Percentiles rank a stretch among this genome's conserved stretches.
Evolutionary conservation across 2,888 invertebrate genomes (phyloP).

Genomic region (Monopis laevigella): DNA sequence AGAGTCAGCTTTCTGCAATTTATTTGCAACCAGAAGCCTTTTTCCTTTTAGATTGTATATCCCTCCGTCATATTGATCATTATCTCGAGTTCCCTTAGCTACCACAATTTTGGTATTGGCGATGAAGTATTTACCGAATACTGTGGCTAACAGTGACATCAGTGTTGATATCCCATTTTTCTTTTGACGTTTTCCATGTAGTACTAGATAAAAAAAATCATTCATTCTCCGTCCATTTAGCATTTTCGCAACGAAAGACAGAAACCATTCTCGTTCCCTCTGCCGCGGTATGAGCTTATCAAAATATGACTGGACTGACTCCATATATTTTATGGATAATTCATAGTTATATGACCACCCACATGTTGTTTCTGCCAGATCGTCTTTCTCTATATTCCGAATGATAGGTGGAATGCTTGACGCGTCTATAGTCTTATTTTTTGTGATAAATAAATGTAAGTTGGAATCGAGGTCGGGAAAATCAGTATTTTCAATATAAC

Average conservation of each 20-base stretch:
- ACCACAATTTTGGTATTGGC: conserved; percentile 9
- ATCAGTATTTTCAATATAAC: conserved; percentile 3
- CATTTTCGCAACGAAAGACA: conserved; percentile 13
- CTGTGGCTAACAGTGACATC: conserved; percentile 9
- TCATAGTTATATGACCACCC: conserved; percentile 13
- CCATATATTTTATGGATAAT: conserved; percentile 11
- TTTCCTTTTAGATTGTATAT: not conserved
- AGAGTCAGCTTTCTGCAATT: conserved; percentile 12
- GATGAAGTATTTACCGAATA: conserved; percentile 13
- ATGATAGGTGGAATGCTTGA: conserved; percentile 15
- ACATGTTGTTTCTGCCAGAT: conserved; percentile 14
- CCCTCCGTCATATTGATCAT: not conserved
- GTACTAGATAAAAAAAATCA: not conserved
- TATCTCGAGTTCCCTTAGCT: not conserved
- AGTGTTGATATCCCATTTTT: conserved; percentile 12
- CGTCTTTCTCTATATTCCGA: conserved; percentile 12
- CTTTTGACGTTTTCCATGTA: conserved; percentile 8
- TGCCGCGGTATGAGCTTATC: conserved; percentile 9
- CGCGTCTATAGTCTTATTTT: conserved; percentile 4
- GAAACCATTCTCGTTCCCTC: conserved; percentile 12
- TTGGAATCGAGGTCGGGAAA: conserved; percentile 3
- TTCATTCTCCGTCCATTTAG: conserved; percentile 10
- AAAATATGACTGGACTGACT: conserved; percentile 12
- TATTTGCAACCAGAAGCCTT: conserved; percentile 7
- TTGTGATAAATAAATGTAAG: conserved; percentile 8